Conservation (phyloP, 2,888 invertebrate genomes). For the Acheta domesticus region DNA sequence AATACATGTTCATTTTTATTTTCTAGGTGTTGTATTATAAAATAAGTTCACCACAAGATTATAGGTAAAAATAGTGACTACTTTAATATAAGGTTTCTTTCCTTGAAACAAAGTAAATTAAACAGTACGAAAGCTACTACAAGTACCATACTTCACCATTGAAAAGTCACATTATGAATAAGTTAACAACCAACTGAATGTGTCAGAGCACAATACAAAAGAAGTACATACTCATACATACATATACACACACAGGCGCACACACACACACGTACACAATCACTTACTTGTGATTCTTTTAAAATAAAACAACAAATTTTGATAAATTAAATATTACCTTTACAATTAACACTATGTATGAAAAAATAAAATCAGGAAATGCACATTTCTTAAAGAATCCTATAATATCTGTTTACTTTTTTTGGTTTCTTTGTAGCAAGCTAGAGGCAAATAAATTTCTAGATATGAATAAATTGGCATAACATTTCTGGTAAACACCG, state of each 20-base stretch:
- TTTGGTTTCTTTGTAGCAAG: slow-evolving; percentile 18
- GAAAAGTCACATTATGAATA: slow-evolving; percentile 18
- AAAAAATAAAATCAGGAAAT: neutral
- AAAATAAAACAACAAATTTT: neutral
- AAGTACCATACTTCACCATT: slow-evolving; percentile 18
- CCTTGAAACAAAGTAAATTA: slow-evolving; percentile 4
- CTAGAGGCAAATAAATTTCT: neutral
- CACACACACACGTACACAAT: neutral
- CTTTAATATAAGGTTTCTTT: neutral
- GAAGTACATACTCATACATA: neutral
- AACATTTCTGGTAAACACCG: too few species aligned
- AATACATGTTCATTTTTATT: neutral
- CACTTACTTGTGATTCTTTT: neutral
- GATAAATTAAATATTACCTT: neutral
- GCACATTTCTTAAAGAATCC: neutral
- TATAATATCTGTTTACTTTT: neutral
- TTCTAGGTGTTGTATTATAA: neutral
- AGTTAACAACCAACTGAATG: neutral
- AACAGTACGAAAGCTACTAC: neutral
- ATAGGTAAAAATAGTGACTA: slow-evolving; percentile 4
- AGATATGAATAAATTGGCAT: neutral
- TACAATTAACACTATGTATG: neutral
- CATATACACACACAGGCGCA: neutral
- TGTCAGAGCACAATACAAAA: too few species aligned
- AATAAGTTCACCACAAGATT: neutral